Conservation (phyloP, 2,888 invertebrate species). For the Zonitis immaculata region DNA sequence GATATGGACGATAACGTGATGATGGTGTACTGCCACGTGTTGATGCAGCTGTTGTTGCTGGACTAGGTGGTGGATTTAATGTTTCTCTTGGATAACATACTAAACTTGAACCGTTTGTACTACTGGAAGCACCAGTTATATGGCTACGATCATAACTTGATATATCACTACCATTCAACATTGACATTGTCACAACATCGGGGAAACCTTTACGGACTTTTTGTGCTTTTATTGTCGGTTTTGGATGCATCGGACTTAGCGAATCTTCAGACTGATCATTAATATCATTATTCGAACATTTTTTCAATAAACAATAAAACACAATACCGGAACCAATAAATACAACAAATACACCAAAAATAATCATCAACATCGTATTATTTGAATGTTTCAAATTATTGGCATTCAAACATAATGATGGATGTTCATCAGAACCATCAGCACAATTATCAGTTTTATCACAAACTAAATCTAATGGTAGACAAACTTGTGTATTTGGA, state of each 20-base stretch:
- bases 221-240: slow-evolving; percentile 37
- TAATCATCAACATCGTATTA: slow-evolving; percentile 54
- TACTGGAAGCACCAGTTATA: slow-evolving; percentile 62
- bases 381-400: slow-evolving; percentile 52
- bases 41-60: slow-evolving; percentile 69
- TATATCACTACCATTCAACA: slow-evolving; percentile 58
- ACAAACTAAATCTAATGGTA: slow-evolving; percentile 63
- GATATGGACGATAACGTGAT: slow-evolving; percentile 51
- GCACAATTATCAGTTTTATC: slow-evolving; percentile 75
- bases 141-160: slow-evolving; percentile 66
- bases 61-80: slow-evolving; percentile 87
- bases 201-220: slow-evolving; percentile 48
- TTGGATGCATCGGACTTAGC: slow-evolving; percentile 53
- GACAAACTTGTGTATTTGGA: slow-evolving; percentile 68
- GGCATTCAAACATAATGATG: slow-evolving; percentile 55
- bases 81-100: slow-evolving; percentile 75
- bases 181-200: slow-evolving; percentile 60
- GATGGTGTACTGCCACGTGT: slow-evolving; percentile 55
- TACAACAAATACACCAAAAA: slow-evolving; percentile 53
- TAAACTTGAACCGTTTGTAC: slow-evolving; percentile 56
- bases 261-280: slow-evolving; percentile 64
- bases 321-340: slow-evolving; percentile 44
- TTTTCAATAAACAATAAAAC: slow-evolving; percentile 33
- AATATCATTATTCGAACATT: slow-evolving; percentile 37
- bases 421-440: slow-evolving; percentile 75